These are phyloP conservation scores for Drosophila nasuta DNA, from an alignment of 1,140 invertebrate species.

Conservation along the genomic window DNA sequence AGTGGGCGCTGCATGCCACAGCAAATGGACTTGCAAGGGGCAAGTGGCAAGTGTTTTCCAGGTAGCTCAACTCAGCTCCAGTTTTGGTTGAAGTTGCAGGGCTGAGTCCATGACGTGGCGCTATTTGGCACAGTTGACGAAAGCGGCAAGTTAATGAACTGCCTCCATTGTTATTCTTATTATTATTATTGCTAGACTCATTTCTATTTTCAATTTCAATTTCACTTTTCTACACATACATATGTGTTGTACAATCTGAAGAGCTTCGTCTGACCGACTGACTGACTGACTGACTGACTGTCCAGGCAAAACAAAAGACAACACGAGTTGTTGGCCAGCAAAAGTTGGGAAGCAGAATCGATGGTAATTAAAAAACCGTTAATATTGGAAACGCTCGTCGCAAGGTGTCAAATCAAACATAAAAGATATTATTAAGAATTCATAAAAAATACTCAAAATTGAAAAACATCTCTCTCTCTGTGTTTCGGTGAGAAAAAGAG, in stretches of 20 bases:
- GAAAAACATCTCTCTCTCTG: conserved; percentile 16
- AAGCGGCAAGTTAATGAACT: conserved; percentile 82
- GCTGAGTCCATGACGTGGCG: conserved; percentile 68
- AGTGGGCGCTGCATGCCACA: conserved; percentile 69
- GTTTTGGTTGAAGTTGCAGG: conserved; percentile 10
- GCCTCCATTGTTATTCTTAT: conserved; percentile 71
- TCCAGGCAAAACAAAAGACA: conserved; percentile 68
- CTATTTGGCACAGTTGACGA: conserved; percentile 75
- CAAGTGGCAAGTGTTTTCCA: conserved; percentile 46
- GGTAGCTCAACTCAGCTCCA: not conserved
- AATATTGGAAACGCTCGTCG: conserved; percentile 69
- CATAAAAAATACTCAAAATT: conserved; percentile 62
- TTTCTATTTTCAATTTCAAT: conserved; percentile 67
- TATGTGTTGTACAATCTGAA: conserved; percentile 14
- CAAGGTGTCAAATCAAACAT: conserved; percentile 81
- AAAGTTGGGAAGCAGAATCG: conserved; percentile 58
- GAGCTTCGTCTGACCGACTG: conserved; percentile 64
- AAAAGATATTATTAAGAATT: conserved; percentile 82
- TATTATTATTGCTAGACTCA: conserved; percentile 68
- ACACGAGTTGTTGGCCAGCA: conserved; percentile 34
- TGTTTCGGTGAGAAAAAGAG: conserved; percentile 61
- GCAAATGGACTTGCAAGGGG: conserved; percentile 47
- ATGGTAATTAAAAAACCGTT: conserved; percentile 81
- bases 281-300: not conserved
- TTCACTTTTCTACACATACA: conserved; percentile 73